Base-by-base conservation (phyloP, 2,797 vertebrate species). In the Avahi laniger region DNA sequence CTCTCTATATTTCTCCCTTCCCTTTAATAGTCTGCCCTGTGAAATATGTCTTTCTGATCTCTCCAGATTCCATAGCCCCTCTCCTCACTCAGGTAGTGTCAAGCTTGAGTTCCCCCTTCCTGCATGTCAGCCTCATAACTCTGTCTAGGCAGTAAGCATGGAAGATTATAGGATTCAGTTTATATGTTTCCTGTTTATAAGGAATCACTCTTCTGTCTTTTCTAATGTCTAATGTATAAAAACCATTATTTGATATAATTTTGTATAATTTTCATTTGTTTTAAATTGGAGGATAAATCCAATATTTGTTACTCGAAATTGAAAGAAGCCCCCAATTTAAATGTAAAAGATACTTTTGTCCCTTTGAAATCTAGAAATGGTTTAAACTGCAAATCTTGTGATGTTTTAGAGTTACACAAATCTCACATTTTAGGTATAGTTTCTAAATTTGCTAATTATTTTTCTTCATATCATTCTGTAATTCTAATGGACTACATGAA, bases 261-360 rank as follows among this genome's bases (percentile, higher is more conserved):
- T 5, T 38, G n/a, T 80, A 18, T 50, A 83, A 83, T n/a, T 91
- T 89, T 84, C 26, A 48, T 26, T 67, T 87, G n/a, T 48, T 90
- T 95, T 65, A 75, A 30, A 35, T 59, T 14, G 4, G 4, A 65
- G 0, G 24, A 35, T 84, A 89, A 65, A 89, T 80, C 17, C 3
- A 43, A 57, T 79, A 41, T 10, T 38, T 86, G 1, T 59, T 70
- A 65, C 4, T 50, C 4, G 2, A 38, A 54, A 18, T 54, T 15
- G 5, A 79, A 73, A 43, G 8, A 86, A 59, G 1, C 38, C 4
- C 20, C 14, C 33, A n/a, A 33, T 52, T 90, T 15, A 46, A 73
- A 50, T 69, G 20, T 18, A 41, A 94, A 87, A 85, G 20, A 61
- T 50, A 38, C 0, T 82, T 48, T 84, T 15, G 59, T 1, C 63